Evolutionary conservation across 1,140 invertebrate species (phyloP).

Genomic region (Oedothorax gibbosus): DNA sequence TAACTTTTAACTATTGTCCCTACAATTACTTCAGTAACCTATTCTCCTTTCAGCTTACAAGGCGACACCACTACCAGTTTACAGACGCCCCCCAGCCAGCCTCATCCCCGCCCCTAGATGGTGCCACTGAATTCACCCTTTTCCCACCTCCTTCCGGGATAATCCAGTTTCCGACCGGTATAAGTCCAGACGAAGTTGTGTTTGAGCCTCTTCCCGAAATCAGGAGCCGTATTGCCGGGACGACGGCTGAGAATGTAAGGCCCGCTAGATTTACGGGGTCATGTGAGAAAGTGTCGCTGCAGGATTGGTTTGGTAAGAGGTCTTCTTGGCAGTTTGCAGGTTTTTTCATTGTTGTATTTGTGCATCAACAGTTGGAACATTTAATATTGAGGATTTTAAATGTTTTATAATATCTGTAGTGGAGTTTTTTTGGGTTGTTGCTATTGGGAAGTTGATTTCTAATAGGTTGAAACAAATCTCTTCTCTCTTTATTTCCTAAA

Average conservation of each 20-base stretch:
- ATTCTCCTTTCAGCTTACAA: conserved; percentile 25
- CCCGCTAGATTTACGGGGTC: conserved; percentile 46
- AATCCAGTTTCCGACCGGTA: conserved; percentile 30
- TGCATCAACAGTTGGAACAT: too few relatives aligned
- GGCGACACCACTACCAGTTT: conserved; percentile 30
- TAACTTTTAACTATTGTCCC: too few relatives aligned
- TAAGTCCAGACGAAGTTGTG: conserved; percentile 45
- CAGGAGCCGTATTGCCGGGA: conserved; percentile 7
- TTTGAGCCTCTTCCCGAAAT: conserved; percentile 60
- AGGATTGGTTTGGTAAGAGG: conserved; percentile 56
- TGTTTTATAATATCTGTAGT: too few relatives aligned
- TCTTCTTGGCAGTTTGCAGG: too few relatives aligned
- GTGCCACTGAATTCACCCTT: conserved; percentile 52
- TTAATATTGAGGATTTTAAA: too few relatives aligned
- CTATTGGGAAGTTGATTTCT: too few relatives aligned
- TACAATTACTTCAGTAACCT: too few relatives aligned
- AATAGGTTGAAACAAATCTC: too few relatives aligned
- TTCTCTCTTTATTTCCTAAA: too few relatives aligned
- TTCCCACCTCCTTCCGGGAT: conserved; percentile 49
- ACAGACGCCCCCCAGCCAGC: not conserved
- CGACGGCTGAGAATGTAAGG: conserved; percentile 13
- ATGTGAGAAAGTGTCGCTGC: conserved; percentile 44
- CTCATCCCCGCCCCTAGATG: conserved; percentile 17
- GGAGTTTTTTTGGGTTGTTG: too few relatives aligned
- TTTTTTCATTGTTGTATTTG: too few relatives aligned